A percentile compares a stretch with the other conserved stretches of the same genome.
Evolutionary conservation across 2,888 invertebrate species (phyloP).

Genomic region (Oscheius sp.): DNA sequence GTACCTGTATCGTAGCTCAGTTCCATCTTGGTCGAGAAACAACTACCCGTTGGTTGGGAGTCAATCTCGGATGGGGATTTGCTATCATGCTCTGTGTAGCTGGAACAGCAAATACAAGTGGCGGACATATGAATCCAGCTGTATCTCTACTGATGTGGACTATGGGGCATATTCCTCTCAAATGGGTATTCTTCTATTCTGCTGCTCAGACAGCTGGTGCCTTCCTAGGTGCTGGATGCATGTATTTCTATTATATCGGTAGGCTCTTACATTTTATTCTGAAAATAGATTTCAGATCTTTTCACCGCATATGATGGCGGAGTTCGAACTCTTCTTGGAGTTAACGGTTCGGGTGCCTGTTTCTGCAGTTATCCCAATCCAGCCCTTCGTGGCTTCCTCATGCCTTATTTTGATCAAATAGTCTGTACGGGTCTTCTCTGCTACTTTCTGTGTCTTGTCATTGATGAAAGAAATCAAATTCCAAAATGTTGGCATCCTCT

Average conservation of each 20-base stretch:
- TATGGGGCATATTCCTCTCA: conserved; percentile 51
- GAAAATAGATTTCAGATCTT: conserved; percentile 41
- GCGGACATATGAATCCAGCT: conserved; percentile 61
- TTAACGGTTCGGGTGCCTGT: conserved; percentile 52
- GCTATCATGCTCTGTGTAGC: conserved; percentile 31
- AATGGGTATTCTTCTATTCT: conserved; percentile 44
- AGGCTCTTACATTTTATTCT: background rate
- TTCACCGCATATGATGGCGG: conserved; percentile 57
- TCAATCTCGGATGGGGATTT: conserved; percentile 59
- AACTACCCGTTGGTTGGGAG: conserved; percentile 50
- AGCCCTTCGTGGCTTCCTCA: conserved; percentile 39
- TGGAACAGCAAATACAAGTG: conserved; percentile 17
- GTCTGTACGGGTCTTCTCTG: conserved; percentile 64
- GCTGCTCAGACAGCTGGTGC: conserved; percentile 54
- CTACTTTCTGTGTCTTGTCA: conserved; percentile 57
- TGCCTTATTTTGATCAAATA: conserved; percentile 61
- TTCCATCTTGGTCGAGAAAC: conserved; percentile 43
- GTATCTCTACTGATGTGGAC: conserved; percentile 55
- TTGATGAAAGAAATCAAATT: conserved; percentile 62
- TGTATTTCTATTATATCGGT: conserved; percentile 58
- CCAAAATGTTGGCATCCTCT: conserved; percentile 56
- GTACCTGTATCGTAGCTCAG: conserved; percentile 52
- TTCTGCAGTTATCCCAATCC: conserved; percentile 62
- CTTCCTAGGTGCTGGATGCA: conserved; percentile 54
- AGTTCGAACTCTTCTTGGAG: conserved; percentile 42